Percentiles rank a stretch among this genome's conserved stretches.
These are phyloP conservation scores for Astreopora myriophthalma DNA, from an alignment of 64 coral and sea anemone species.

Conservation along the genomic window DNA sequence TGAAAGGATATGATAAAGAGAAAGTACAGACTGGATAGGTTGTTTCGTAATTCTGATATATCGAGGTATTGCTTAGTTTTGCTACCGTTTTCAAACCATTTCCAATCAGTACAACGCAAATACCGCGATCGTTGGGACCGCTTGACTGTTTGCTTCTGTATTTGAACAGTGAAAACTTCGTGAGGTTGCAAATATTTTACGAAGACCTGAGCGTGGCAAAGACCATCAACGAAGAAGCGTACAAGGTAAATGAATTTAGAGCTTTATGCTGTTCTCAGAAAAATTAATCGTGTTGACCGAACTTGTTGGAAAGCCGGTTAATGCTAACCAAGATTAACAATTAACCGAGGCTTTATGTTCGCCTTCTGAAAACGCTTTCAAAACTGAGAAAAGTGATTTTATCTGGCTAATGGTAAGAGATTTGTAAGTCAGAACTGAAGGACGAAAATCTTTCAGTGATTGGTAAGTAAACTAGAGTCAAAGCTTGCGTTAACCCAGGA, in stretches of 20 bases:
- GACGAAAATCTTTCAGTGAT: too few species aligned
- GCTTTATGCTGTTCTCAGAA: not conserved
- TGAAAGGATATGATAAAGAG: not conserved
- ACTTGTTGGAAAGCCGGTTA: too few species aligned
- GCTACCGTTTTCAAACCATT: too few species aligned
- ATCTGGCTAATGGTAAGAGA: too few species aligned
- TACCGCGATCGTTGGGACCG: not conserved
- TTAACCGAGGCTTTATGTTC: too few species aligned
- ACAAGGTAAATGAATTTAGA: conserved; percentile 10
- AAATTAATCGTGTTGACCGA: too few species aligned
- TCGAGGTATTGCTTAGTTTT: not conserved
- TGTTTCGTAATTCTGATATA: not conserved
- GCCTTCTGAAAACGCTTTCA: too few species aligned
- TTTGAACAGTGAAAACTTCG: conserved; percentile 44
- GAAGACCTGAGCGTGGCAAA: conserved; percentile 37
- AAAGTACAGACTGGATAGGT: not conserved
- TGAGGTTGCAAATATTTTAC: conserved; percentile 64
- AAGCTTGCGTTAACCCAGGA: too few species aligned
- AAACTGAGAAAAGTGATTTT: too few species aligned
- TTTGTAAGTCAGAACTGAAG: too few species aligned
- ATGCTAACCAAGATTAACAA: too few species aligned
- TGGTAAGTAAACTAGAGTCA: too few species aligned
- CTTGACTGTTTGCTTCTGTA: not conserved
- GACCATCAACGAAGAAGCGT: conserved; percentile 52
- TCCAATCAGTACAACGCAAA: not conserved